Percentiles rank a stretch among this genome's conserved stretches.
Conservation (phyloP, 1,140 invertebrate species). For the Anastatus disparis region DNA sequence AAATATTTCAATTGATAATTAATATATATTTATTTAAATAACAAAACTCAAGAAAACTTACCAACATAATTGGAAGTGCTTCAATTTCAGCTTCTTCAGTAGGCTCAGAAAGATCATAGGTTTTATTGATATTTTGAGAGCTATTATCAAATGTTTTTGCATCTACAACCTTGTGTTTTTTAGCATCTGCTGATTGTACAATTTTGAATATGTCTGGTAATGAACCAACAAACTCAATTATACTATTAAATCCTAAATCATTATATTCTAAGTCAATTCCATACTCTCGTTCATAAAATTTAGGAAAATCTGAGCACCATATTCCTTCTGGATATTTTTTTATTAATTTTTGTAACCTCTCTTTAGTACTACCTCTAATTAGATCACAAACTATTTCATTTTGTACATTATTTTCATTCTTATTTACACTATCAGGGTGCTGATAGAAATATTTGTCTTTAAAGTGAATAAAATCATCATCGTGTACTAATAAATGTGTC, state of each 20-base stretch:
- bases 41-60: constrained; percentile 27
- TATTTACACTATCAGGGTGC: not conserved
- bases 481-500: constrained; percentile 5
- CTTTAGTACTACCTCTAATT: constrained; percentile 42
- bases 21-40: too few species aligned
- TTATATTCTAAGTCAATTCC: constrained; percentile 51
- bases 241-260: constrained; percentile 56
- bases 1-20: not conserved
- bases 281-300: constrained; percentile 52
- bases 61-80: constrained; percentile 47
- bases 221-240: constrained; percentile 50
- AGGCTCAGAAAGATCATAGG: too few species aligned
- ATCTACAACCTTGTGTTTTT: constrained; percentile 50
- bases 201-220: constrained; percentile 56
- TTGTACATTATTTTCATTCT: not conserved
- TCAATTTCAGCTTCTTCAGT: constrained; percentile 20
- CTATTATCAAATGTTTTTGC: too few species aligned
- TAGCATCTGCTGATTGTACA: constrained; percentile 31
- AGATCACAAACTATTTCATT: not conserved
- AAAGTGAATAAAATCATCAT: constrained; percentile 14
- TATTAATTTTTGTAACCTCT: constrained; percentile 53
- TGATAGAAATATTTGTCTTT: not conserved
- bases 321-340: constrained; percentile 56
- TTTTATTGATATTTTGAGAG: too few species aligned
- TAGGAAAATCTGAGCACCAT: constrained; percentile 57